phyloP scores from a whole-genome alignment of 1,140 invertebrate genomes.

The Ruditapes philippinarum region DNA sequence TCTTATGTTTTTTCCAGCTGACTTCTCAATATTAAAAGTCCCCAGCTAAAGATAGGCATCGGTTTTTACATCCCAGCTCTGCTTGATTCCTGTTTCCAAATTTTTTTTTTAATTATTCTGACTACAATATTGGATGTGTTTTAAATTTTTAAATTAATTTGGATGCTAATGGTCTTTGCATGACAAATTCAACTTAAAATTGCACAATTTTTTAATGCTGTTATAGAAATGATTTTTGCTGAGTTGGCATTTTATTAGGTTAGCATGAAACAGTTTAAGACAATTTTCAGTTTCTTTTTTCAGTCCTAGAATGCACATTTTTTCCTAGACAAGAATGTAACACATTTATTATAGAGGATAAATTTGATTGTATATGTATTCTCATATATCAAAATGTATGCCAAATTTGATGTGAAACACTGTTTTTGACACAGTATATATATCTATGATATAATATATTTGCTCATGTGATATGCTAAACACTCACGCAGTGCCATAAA shows the following conservation, averaged over 20 bases:
- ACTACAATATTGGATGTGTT: slow-evolving; percentile 10
- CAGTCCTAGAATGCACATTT: slow-evolving; percentile 26
- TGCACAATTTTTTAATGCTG: slow-evolving; percentile 5
- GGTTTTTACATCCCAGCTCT: too few species aligned
- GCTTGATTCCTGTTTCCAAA: too few species aligned
- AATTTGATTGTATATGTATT: not conserved
- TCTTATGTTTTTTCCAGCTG: too few species aligned
- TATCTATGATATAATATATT: not conserved
- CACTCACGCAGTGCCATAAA: not conserved
- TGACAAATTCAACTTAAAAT: slow-evolving; percentile 25
- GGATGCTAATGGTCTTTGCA: slow-evolving; percentile 18
- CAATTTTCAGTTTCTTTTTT: not conserved
- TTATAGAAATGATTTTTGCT: slow-evolving; percentile 7
- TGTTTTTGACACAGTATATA: too few species aligned
- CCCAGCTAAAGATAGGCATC: too few species aligned
- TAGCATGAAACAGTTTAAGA: slow-evolving; percentile 8
- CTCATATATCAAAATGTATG: not conserved
- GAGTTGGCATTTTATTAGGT: slow-evolving; percentile 26
- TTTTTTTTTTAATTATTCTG: not conserved
- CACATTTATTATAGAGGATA: slow-evolving; percentile 5
- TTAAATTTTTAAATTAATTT: slow-evolving; percentile 41
- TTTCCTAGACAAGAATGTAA: not conserved
- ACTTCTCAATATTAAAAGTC: too few species aligned
- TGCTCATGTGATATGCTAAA: too few species aligned
- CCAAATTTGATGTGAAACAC: not conserved